Percentiles rank a stretch among this genome's conserved stretches.
Evolutionary conservation across 2,888 invertebrate genomes (phyloP).

Genomic region (Lasioglossum lativentre): DNA sequence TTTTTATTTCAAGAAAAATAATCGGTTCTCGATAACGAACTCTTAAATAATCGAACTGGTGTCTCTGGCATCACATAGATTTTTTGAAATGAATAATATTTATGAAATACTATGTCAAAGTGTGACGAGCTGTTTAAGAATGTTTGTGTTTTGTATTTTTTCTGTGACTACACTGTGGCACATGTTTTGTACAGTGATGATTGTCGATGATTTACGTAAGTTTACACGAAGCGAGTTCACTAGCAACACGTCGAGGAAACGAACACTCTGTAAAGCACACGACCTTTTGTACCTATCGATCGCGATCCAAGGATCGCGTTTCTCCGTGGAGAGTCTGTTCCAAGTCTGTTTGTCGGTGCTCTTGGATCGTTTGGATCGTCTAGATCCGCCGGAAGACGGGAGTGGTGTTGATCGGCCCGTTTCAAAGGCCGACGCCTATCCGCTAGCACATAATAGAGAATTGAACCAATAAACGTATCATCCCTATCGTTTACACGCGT

Average conservation of each 20-base stretch:
- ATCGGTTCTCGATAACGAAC: background rate
- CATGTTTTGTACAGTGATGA: background rate
- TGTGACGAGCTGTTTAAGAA: too few relatives aligned
- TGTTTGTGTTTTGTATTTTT: background rate
- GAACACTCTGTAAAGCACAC: background rate
- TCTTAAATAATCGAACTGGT: too few relatives aligned
- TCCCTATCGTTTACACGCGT: conserved; percentile 14
- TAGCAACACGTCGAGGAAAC: background rate
- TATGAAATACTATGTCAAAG: too few relatives aligned
- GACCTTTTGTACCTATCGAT: conserved; percentile 7
- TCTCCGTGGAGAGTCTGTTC: background rate
- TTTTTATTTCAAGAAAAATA: background rate
- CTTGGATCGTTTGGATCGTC: conserved; percentile 16
- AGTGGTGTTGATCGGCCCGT: background rate
- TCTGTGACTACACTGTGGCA: background rate
- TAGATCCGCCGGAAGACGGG: background rate
- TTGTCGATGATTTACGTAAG: background rate
- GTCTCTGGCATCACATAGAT: too few relatives aligned
- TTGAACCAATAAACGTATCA: conserved; percentile 28
- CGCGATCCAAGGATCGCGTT: background rate
- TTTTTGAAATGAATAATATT: too few relatives aligned
- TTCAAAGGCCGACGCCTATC: conserved; percentile 8
- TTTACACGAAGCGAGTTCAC: background rate
- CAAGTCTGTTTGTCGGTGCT: background rate
- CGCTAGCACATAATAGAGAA: conserved; percentile 28